These are phyloP conservation scores for Pseudomugil tenellus DNA, from an alignment of 2,797 vertebrate species.

Conservation along the genomic window DNA sequence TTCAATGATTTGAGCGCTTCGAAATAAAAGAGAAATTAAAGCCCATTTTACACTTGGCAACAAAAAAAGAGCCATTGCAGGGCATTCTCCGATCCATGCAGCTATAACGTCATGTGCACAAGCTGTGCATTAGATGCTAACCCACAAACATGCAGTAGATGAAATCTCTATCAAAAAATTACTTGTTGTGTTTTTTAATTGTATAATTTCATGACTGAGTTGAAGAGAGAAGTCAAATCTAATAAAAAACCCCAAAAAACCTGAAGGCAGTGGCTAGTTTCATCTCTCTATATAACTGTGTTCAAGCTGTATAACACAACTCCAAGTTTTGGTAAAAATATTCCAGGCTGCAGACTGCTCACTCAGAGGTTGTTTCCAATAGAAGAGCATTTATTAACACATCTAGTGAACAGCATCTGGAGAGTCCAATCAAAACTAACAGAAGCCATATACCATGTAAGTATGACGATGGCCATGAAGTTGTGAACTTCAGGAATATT, in stretches of 20 bases:
- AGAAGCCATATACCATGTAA: neutral
- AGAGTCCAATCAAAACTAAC: too few species aligned
- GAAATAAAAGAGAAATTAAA: constrained; percentile 74
- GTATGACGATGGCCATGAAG: neutral
- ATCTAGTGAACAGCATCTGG: too few species aligned
- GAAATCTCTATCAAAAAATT: too few species aligned
- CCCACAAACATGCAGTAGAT: constrained; percentile 47
- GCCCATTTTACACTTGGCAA: constrained; percentile 81
- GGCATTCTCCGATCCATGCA: constrained; percentile 53
- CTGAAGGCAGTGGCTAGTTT: neutral
- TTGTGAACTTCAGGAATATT: neutral
- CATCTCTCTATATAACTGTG: neutral
- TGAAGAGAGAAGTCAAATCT: neutral
- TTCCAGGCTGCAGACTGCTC: neutral
- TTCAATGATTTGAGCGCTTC: constrained; percentile 72
- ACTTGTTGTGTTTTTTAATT: neutral
- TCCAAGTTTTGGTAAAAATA: neutral
- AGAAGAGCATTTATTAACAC: neutral
- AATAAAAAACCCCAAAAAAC: neutral
- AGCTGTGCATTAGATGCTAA: constrained; percentile 37
- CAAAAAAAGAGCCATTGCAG: constrained; percentile 65
- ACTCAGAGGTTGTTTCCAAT: neutral
- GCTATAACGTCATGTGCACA: constrained; percentile 54
- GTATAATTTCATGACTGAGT: too few species aligned
- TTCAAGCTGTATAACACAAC: neutral